Evolutionary conservation across 2,113 vertebrate species (phyloP).

Genomic region (Miniopterus natalensis): DNA sequence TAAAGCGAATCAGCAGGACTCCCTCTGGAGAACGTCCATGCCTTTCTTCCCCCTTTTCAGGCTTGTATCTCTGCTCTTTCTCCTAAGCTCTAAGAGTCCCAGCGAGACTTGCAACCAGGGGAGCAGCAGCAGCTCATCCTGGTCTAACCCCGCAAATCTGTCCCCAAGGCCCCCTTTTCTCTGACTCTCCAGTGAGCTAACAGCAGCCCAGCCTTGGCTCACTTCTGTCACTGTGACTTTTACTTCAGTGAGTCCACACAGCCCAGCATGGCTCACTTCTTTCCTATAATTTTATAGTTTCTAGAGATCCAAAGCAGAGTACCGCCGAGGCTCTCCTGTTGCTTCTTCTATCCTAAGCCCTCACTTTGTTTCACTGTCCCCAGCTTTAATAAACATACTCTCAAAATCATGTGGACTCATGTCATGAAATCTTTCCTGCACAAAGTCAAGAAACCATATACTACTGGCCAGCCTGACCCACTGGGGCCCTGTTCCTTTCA

Average conservation of each 20-base stretch:
- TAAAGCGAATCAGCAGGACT: not conserved
- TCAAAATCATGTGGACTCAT: not conserved
- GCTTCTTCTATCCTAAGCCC: not conserved
- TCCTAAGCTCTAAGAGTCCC: not conserved
- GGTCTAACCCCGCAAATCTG: not conserved
- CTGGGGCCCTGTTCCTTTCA: not conserved
- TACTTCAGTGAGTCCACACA: not conserved
- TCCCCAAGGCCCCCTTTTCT: not conserved
- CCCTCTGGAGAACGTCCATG: not conserved
- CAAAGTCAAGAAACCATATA: not conserved
- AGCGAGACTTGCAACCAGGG: not conserved
- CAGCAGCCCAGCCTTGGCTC: not conserved
- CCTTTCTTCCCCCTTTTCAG: too few species aligned
- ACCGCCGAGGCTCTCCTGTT: not conserved
- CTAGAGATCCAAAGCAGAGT: not conserved
- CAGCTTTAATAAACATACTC: too few species aligned
- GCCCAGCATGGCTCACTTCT: not conserved
- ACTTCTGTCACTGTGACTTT: not conserved
- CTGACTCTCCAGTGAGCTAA: not conserved
- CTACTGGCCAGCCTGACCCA: not conserved
- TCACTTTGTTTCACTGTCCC: not conserved
- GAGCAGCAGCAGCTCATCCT: not conserved
- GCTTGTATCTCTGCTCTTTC: not conserved
- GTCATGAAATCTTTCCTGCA: not conserved
- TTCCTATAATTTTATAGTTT: not conserved